These are phyloP conservation scores for mouse (Mus musculus) DNA, from an alignment of 2,113 vertebrate genomes.

Conservation along the genomic window DNA sequence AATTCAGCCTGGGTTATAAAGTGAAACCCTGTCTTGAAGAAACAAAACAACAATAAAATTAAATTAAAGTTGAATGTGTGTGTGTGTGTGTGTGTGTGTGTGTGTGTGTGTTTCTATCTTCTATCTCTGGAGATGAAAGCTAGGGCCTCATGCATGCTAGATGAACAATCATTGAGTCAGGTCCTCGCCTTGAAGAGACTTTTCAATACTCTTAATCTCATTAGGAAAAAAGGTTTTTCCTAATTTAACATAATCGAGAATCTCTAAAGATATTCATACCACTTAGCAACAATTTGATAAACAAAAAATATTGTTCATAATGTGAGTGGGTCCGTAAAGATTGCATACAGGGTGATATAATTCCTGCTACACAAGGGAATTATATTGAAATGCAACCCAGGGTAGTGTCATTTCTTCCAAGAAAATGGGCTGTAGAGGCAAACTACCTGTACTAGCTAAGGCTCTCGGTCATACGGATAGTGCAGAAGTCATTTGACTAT, in stretches of 20 bases:
- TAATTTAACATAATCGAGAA: slow-evolving; percentile 9
- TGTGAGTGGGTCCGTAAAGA: no score
- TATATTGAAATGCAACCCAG: no score
- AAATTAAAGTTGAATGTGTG: no score
- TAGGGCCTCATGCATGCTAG: neutral
- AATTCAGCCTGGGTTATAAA: neutral
- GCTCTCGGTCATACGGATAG: no score
- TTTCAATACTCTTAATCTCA: neutral
- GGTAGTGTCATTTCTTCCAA: no score
- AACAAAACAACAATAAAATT: neutral
- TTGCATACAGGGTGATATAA: no score
- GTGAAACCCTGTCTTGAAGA: neutral
- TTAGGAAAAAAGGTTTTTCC: neutral
- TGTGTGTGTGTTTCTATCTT: neutral
- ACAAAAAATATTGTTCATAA: no score
- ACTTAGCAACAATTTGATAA: neutral
- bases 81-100: neutral
- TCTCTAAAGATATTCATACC: neutral
- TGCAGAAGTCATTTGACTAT: no score
- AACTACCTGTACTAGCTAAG: no score
- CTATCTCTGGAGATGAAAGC: neutral
- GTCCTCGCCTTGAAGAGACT: neutral
- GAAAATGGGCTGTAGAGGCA: no score
- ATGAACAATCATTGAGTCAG: no score
- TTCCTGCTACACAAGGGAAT: no score